Percentiles rank a stretch among this genome's conserved stretches.
Conservation (phyloP, 1,140 invertebrate genomes). For the Halesus radiatus region DNA sequence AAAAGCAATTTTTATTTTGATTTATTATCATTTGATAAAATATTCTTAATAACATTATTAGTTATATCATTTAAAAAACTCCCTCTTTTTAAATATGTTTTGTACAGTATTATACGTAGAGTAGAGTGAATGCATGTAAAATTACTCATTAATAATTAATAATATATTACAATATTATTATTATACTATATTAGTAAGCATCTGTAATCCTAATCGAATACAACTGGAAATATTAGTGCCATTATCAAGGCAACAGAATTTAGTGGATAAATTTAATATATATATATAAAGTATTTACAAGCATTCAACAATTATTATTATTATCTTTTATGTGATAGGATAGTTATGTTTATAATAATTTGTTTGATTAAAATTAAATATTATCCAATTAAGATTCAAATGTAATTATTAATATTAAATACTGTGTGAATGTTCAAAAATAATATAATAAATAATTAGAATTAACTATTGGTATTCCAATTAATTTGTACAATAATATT, state of each 20-base stretch:
- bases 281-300: too few species aligned
- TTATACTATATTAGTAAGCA: background rate
- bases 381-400: slow-evolving; percentile 9
- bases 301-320: background rate
- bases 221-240: slow-evolving; percentile 39
- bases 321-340: background rate
- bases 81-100: background rate
- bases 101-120: background rate
- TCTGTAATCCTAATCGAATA: background rate
- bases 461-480: too few species aligned
- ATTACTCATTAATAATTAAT: background rate
- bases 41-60: too few species aligned
- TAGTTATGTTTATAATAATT: slow-evolving; percentile 1
- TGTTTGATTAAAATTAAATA: background rate
- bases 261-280: slow-evolving; percentile 3
- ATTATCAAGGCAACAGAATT: slow-evolving; percentile 38
- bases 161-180: too few species aligned
- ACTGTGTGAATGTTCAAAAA: slow-evolving; percentile 30
- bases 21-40: too few species aligned
- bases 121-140: background rate
- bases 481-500: too few species aligned
- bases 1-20: too few species aligned
- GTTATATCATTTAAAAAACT: background rate
- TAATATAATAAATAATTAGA: slow-evolving; percentile 3
- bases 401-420: slow-evolving; percentile 9